Evolutionary conservation across 2,888 invertebrate species (phyloP).

Genomic region (Cataglyphis altisquamis): DNA sequence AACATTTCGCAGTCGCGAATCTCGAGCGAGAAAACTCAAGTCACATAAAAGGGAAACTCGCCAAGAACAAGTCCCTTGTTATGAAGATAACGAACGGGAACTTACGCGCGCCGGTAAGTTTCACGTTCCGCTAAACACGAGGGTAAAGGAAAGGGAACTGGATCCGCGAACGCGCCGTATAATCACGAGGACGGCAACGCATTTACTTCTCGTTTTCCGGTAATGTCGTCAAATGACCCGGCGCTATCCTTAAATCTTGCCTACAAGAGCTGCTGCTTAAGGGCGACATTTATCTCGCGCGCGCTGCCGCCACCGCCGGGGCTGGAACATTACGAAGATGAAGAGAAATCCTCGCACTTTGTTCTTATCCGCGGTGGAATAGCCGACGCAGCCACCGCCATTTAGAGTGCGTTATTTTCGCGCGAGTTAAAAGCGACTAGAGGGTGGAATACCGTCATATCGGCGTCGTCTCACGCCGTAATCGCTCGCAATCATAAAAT

Average conservation of each 20-base stretch:
- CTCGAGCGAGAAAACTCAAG: constrained; percentile 17
- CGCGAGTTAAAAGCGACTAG: constrained; percentile 40
- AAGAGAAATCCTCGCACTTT: constrained; percentile 74
- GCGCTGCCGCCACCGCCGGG: constrained; percentile 53
- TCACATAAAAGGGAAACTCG: constrained; percentile 16
- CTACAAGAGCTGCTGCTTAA: constrained; percentile 71
- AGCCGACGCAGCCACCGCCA: constrained; percentile 47
- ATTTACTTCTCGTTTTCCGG: constrained; percentile 71
- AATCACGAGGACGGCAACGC: constrained; percentile 65
- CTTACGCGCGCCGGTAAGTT: constrained; percentile 19
- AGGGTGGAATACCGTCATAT: neutral
- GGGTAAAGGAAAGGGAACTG: neutral
- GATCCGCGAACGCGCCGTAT: constrained; percentile 33
- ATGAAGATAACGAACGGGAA: constrained; percentile 43
- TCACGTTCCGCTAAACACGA: constrained; percentile 28
- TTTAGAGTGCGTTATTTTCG: constrained; percentile 63
- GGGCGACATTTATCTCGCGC: constrained; percentile 72
- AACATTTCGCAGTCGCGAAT: constrained; percentile 26
- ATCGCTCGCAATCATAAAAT: constrained; percentile 35
- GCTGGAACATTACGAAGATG: constrained; percentile 68
- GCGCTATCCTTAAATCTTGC: constrained; percentile 69
- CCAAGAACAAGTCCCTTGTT: constrained; percentile 1
- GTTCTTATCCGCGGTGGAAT: constrained; percentile 68
- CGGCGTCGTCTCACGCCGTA: neutral
- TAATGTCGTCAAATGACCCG: constrained; percentile 70